Evolutionary conservation across 1,140 invertebrate genomes (phyloP).

Genomic region (Wiebesia pumilae): DNA sequence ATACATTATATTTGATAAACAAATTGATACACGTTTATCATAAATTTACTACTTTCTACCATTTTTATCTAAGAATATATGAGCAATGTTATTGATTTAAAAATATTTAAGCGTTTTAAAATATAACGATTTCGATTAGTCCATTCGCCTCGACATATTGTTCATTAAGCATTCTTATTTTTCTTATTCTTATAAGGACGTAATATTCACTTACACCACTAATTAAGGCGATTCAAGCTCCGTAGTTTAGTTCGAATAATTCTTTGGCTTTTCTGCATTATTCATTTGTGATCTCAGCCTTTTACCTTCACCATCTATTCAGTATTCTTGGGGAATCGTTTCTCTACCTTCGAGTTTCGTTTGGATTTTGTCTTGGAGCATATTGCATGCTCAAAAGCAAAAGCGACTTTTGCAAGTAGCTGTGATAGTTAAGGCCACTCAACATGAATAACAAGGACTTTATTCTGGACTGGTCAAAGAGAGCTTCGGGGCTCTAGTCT

Average conservation of each 20-base stretch:
- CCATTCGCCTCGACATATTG: not conserved
- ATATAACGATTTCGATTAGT: not conserved
- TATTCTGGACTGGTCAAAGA: conserved; percentile 1
- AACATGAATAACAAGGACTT: conserved; percentile 27
- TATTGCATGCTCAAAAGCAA: conserved; percentile 2
- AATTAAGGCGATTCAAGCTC: conserved; percentile 32
- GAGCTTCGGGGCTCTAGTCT: not conserved
- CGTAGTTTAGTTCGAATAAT: conserved; percentile 4
- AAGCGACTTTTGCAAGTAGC: not conserved
- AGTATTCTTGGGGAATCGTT: not conserved
- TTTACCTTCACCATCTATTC: not conserved
- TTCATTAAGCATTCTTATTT: not conserved
- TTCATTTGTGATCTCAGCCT: not conserved
- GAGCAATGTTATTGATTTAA: not conserved
- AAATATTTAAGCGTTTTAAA: not conserved
- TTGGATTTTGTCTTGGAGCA: not conserved
- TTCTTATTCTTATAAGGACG: conserved; percentile 10
- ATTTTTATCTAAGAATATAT: too few species aligned
- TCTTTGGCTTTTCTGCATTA: not conserved
- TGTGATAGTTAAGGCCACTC: not conserved
- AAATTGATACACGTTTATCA: too few species aligned
- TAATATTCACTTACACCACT: not conserved
- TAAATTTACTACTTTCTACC: too few species aligned
- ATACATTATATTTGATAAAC: too few species aligned
- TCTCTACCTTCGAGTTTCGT: not conserved